Percentiles rank a stretch among this genome's conserved stretches.
phyloP scores from a whole-genome alignment of 2,888 invertebrate genomes.

The Synanthedon formicaeformis region DNA sequence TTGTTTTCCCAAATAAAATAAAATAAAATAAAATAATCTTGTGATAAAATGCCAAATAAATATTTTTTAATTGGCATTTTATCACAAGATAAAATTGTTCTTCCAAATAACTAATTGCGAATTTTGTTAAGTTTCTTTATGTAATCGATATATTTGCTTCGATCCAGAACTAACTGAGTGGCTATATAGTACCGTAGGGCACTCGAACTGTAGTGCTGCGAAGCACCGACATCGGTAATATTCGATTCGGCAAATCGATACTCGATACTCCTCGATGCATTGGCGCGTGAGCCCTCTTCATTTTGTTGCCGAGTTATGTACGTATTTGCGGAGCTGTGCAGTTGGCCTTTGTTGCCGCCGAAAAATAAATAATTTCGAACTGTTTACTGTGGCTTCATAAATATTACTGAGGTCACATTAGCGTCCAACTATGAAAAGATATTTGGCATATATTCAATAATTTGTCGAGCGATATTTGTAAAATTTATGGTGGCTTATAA shows the following conservation, averaged over 20 bases:
- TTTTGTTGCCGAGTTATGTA: slow-evolving; percentile 10
- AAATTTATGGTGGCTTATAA: too few relatives aligned
- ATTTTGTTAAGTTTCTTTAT: too few relatives aligned
- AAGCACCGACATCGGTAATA: slow-evolving; percentile 25
- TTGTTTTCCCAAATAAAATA: too few relatives aligned
- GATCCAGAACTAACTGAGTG: slow-evolving; percentile 1
- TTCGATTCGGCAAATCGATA: slow-evolving; percentile 22
- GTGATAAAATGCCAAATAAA: too few relatives aligned
- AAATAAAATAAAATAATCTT: too few relatives aligned
- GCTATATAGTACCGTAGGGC: slow-evolving; percentile 2
- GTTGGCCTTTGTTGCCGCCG: background rate
- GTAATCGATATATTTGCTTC: too few relatives aligned
- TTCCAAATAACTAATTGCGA: too few relatives aligned
- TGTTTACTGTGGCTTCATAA: background rate
- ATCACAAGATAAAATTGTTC: too few relatives aligned
- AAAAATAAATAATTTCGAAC: slow-evolving; percentile 1
- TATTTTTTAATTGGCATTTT: too few relatives aligned
- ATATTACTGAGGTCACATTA: background rate
- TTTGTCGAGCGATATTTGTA: too few relatives aligned
- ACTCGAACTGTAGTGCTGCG: slow-evolving; percentile 1
- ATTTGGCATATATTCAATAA: background rate
- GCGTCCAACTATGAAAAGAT: background rate
- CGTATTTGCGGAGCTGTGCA: background rate
- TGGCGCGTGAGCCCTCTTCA: slow-evolving; percentile 27
- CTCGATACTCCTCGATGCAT: slow-evolving; percentile 14